These are phyloP conservation scores for Channa maculata DNA, from an alignment of 2,113 vertebrate genomes.

Conservation along the genomic window DNA sequence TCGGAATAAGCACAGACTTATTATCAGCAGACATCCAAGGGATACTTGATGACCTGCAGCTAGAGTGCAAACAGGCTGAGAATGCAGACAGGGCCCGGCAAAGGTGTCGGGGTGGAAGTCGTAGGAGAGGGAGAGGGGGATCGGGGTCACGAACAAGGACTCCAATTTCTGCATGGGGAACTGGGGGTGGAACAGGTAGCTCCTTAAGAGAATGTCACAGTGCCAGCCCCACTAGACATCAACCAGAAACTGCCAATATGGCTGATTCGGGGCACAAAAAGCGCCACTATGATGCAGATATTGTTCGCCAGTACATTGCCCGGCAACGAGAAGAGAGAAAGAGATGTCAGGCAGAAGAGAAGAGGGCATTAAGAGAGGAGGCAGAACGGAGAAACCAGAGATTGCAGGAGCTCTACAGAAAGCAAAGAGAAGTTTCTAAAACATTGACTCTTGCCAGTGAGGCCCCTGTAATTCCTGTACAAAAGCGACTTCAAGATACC, in stretches of 20 bases:
- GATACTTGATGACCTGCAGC: conserved; percentile 92
- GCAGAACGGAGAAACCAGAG: conserved; percentile 82
- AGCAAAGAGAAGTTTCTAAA: conserved; percentile 82
- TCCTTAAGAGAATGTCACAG: conserved; percentile 78
- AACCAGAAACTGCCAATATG: conserved; percentile 77
- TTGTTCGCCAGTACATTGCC: conserved; percentile 92
- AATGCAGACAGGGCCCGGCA: conserved; percentile 61
- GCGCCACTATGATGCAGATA: conserved; percentile 92
- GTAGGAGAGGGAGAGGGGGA: conserved; percentile 67
- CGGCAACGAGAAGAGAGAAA: conserved; percentile 94
- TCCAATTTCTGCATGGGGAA: conserved; percentile 63
- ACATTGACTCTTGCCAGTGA: conserved; percentile 57
- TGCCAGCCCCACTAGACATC: conserved; percentile 86
- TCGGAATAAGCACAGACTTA: conserved; percentile 81
- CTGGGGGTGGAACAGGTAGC: background rate
- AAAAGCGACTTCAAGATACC: conserved; percentile 84
- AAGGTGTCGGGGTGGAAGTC: conserved; percentile 51
- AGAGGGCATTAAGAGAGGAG: conserved; percentile 88
- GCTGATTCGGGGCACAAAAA: conserved; percentile 81
- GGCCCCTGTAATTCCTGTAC: conserved; percentile 77
- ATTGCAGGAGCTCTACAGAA: conserved; percentile 95
- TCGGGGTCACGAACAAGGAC: conserved; percentile 71
- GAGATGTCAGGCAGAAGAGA: conserved; percentile 90
- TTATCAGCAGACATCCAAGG: conserved; percentile 90
- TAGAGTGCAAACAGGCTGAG: conserved; percentile 79